A percentile compares a stretch with the other conserved stretches of the same genome.
phyloP scores from a whole-genome alignment of 2,113 vertebrate species.

The Mobula birostris region DNA sequence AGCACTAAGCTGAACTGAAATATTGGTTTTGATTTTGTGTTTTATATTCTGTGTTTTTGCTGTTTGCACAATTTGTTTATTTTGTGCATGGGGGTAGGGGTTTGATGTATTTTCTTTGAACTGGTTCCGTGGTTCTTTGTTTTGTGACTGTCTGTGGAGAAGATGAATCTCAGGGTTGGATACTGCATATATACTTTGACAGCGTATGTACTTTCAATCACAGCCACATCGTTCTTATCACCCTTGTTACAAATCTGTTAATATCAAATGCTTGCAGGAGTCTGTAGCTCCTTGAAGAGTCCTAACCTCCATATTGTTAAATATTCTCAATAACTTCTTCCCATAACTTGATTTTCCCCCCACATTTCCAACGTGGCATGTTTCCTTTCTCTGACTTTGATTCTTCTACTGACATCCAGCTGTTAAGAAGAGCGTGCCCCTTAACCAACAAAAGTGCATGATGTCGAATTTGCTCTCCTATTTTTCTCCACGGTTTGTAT shows the following conservation, averaged over 20 bases:
- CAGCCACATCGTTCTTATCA: neutral
- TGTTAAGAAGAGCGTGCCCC: neutral
- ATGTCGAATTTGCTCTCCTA: neutral
- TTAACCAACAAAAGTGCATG: constrained; percentile 15
- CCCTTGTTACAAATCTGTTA: neutral
- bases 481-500: constrained; percentile 29
- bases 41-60: too few relatives aligned
- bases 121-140: too few relatives aligned
- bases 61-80: too few relatives aligned
- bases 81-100: too few relatives aligned
- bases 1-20: too few relatives aligned
- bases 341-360: neutral
- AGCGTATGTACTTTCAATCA: neutral
- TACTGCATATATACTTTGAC: too few relatives aligned
- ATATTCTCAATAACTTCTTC: constrained; percentile 24
- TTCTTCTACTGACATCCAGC: neutral
- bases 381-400: neutral
- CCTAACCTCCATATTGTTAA: neutral
- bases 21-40: too few relatives aligned
- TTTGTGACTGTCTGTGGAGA: too few relatives aligned
- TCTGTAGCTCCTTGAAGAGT: neutral
- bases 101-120: too few relatives aligned
- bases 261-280: neutral
- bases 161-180: too few relatives aligned
- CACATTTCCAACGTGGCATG: too few relatives aligned